Evolutionary conservation across 2,888 invertebrate genomes (phyloP).

Genomic region (Drosophila anomelani): DNA sequence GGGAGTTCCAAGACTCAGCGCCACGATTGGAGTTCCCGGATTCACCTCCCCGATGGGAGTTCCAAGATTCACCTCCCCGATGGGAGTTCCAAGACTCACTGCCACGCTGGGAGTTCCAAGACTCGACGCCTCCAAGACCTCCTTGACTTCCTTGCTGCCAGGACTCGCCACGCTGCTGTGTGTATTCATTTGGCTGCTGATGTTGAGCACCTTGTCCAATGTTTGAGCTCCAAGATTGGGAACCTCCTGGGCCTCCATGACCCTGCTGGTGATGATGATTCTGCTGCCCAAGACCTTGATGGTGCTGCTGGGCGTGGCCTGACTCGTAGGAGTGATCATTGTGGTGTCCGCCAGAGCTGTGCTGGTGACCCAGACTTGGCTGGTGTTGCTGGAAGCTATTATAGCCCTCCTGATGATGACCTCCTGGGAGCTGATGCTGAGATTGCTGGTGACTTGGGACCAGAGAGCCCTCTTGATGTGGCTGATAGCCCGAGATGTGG

Average conservation of each 20-base stretch:
- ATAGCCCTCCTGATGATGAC: background rate
- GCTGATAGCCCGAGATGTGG: constrained; percentile 7
- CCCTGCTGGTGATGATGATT: background rate
- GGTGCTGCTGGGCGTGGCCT: background rate
- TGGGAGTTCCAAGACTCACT: background rate
- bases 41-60: no score
- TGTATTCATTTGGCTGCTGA: background rate
- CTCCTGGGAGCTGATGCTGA: background rate
- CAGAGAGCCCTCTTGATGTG: background rate
- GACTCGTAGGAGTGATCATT: constrained; percentile 9
- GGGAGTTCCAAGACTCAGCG: background rate
- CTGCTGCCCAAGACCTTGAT: background rate
- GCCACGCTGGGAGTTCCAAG: no score
- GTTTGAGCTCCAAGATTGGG: background rate
- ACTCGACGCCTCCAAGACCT: background rate
- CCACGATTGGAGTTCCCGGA: background rate
- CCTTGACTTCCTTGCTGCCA: background rate
- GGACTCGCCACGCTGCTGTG: background rate
- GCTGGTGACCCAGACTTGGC: background rate
- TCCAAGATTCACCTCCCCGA: constrained; percentile 1
- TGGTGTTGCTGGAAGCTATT: background rate
- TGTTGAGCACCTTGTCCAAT: background rate
- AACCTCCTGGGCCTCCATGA: background rate
- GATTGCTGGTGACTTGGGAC: background rate
- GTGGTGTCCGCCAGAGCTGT: background rate